Base-by-base conservation (phyloP, 2,113 vertebrate species). In the Lagopus muta region DNA sequence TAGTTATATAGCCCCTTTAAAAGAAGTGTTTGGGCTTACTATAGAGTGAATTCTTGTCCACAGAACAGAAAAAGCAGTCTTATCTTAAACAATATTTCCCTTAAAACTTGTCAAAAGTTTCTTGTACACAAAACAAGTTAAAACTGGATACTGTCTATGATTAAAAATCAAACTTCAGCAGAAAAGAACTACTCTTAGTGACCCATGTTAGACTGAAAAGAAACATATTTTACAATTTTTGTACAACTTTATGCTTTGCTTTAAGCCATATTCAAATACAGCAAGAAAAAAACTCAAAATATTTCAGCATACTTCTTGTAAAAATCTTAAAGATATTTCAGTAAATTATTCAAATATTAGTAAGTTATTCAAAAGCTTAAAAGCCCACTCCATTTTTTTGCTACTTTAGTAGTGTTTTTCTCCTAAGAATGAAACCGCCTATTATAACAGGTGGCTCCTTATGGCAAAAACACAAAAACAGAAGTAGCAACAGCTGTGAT, bases 401-500 rank as follows among this genome's bases (percentile, higher is more conserved):
- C 32, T 16, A 18, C 1, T 18, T 38, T 62, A 8, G 47, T 47
- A 7, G 8, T 20, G 18, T 64, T 48, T 88, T 90, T 67, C 57
- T 76, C 28, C 5, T 30, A 47, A 47, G 52, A 50, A 92, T 66
- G 89, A 89, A 96, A 97, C 60, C 42, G 91, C 73, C 82, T 93
- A 38, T 73, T 96, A 90, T 87, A 95, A 78, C 96, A 97, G 97
- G 95, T 97, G 97, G 82, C 20, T 81, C 43, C 96, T 96, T 74
- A 86, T 42, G 95, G 50, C 19, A 95, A 95, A 97, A 93, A 11
- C 4, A 34, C 32, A 66, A 64, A 94, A 96, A 82, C 93, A 97
- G 94, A 97, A 97, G 92, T 40, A 91, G 84, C 57, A 94, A 90
- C 97, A 97, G 97, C 97, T 98, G 97, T 27, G 77, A 82, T 96